These are phyloP conservation scores for Pedetes capensis DNA, from an alignment of 2,113 vertebrate species.

Conservation along the genomic window DNA sequence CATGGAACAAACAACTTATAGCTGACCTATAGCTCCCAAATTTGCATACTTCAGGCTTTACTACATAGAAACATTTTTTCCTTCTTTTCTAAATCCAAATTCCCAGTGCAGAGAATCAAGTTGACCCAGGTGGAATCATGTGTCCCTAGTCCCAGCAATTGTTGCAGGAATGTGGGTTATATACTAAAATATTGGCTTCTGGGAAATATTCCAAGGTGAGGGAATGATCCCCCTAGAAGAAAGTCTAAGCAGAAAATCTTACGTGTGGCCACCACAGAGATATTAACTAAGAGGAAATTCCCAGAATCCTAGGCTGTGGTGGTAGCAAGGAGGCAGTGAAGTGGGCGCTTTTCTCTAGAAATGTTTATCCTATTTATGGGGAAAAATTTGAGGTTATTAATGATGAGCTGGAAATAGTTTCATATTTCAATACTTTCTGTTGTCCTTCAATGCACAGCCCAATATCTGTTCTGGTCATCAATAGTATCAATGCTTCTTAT, in stretches of 20 bases:
- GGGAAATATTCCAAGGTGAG: neutral
- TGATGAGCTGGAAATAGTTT: neutral
- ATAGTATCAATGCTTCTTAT: neutral
- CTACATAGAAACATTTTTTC: constrained; percentile 4
- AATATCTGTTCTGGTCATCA: neutral
- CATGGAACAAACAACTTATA: neutral
- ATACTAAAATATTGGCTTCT: constrained; percentile 10
- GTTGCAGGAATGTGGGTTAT: constrained; percentile 26
- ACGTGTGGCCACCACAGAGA: neutral
- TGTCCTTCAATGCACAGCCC: neutral
- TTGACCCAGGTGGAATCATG: constrained; percentile 32
- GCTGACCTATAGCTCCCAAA: neutral
- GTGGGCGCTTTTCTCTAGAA: neutral
- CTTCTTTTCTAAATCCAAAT: constrained; percentile 40
- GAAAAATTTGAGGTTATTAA: neutral
- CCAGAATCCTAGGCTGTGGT: neutral
- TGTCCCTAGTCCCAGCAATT: neutral
- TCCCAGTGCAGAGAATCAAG: neutral
- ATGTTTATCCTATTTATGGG: neutral
- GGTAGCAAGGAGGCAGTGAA: neutral
- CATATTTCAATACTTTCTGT: neutral
- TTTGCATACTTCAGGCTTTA: constrained; percentile 24
- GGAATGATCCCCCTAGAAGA: neutral
- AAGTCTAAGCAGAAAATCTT: neutral
- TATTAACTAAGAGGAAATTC: neutral